Evolutionary conservation across 2,888 invertebrate species (phyloP), one percentile per base, ranked within the genome.

Genomic region (Odontocolon sp.): DNA sequence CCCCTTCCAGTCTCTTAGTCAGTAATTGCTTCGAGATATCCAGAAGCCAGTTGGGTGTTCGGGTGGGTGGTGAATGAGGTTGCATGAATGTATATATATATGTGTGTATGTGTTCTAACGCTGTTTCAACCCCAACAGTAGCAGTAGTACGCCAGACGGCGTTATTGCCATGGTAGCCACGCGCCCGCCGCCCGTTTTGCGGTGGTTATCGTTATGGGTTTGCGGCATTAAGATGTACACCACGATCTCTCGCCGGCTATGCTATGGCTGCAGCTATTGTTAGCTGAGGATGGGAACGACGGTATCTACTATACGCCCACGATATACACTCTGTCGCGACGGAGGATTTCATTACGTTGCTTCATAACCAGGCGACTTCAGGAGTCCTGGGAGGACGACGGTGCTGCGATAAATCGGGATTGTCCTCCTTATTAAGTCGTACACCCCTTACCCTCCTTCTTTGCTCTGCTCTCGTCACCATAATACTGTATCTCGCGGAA

Each of bases 11-110:
- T 87, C 87, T 87, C 88, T 88, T 88, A 87, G 87, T 85, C 85
- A 84, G 87, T 88, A 89, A 89, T 88, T 88, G 89, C 88, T 86
- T 86, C 83, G 86, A 88, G 88, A 89, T 88, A 89, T 88, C 87
- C 84, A 84, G 83, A 82, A 83, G 82, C 72, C 72, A 59, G 47
- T 64, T 77, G 80, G 81, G 77, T 61, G 59, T 64, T 75, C 56
- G 69, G 64, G 36, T 50, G 77, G 73, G 64, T 77, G 67, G 64
- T 26, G 54, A 64, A 68, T 72, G 31, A 23, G 57, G 42, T 52
- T 38, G 64, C 16, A 33, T 64, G 38, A 33, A 18, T 67, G 56
- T 71, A 50, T 76, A 33, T 45, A 52, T 64, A 40, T 50, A 31
- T 47, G 28, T 38, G 61, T 61, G 50, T 9, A 6, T 18, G 36